phyloP scores from a whole-genome alignment of 2,113 vertebrate genomes.

The Tretioscincus oriximinensis region DNA sequence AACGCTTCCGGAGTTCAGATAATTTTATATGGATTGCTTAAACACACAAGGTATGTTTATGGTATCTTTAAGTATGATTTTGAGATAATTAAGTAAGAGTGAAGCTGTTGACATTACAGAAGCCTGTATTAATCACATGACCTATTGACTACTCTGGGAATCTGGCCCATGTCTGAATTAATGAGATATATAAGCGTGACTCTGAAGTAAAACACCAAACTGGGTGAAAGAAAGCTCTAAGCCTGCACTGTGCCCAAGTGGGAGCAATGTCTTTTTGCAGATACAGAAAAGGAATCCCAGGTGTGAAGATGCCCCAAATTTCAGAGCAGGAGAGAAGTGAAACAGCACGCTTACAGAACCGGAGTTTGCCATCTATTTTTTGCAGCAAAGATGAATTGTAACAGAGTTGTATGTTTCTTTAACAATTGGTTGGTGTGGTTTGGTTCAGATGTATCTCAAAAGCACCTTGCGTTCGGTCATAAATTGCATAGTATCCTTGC shows the following conservation, averaged over 20 bases:
- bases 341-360: background rate
- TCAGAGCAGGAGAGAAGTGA: background rate
- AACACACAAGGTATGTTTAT: too few species aligned
- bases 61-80: too few species aligned
- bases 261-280: background rate
- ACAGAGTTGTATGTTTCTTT: too few species aligned
- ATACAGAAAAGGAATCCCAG: background rate
- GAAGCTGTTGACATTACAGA: background rate
- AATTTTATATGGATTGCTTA: too few species aligned
- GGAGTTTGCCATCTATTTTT: background rate
- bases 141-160: too few species aligned
- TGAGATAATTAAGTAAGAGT: too few species aligned
- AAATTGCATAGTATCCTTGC: too few species aligned
- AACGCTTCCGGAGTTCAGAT: too few species aligned
- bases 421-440: too few species aligned
- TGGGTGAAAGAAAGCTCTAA: background rate
- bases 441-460: too few species aligned
- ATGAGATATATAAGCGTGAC: background rate
- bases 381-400: background rate
- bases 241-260: background rate
- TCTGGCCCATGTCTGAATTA: background rate
- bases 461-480: too few species aligned
- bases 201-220: background rate
- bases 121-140: background rate
- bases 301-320: background rate